Evolutionary conservation across 2,797 vertebrate genomes (phyloP).

Genomic region (Rhodeus uyekii): DNA sequence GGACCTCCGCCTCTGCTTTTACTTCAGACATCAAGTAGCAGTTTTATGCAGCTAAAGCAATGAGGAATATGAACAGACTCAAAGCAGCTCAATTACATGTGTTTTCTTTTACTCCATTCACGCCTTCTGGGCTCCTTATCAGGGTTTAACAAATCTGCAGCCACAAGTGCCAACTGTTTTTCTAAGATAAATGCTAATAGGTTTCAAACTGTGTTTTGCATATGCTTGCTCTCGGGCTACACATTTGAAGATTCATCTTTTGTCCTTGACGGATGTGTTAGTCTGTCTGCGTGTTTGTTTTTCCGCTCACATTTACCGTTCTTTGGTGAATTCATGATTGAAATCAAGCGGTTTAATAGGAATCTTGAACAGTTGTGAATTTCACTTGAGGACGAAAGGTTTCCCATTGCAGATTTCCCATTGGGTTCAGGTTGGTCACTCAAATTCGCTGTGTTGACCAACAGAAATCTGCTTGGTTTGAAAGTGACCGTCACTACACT

Average conservation of each 20-base stretch:
- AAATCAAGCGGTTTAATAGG: not conserved
- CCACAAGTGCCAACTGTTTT: not conserved
- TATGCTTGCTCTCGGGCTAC: conserved; percentile 9
- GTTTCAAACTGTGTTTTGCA: conserved; percentile 18
- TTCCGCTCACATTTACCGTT: not conserved
- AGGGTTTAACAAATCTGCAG: conserved; percentile 6
- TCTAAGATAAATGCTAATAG: conserved; percentile 19
- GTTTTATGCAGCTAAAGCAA: conserved; percentile 14
- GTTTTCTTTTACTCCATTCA: not conserved
- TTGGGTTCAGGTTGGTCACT: not conserved
- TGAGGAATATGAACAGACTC: conserved; percentile 23
- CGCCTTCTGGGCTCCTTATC: conserved; percentile 28
- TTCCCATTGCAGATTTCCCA: not conserved
- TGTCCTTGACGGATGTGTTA: not conserved
- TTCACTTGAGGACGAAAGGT: not conserved
- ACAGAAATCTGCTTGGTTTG: not conserved
- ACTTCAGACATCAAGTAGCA: conserved; percentile 26
- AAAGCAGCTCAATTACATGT: conserved; percentile 1
- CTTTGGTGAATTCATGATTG: not conserved
- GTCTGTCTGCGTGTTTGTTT: not conserved
- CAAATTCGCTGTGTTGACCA: not conserved
- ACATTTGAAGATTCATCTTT: conserved; percentile 9
- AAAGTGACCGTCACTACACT: not conserved
- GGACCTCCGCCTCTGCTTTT: conserved; percentile 40
- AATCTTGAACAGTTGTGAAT: not conserved